Percentiles rank a stretch among this genome's conserved stretches.
Conservation (phyloP, 2,113 vertebrate genomes). For the Oreotrochilus melanogaster region DNA sequence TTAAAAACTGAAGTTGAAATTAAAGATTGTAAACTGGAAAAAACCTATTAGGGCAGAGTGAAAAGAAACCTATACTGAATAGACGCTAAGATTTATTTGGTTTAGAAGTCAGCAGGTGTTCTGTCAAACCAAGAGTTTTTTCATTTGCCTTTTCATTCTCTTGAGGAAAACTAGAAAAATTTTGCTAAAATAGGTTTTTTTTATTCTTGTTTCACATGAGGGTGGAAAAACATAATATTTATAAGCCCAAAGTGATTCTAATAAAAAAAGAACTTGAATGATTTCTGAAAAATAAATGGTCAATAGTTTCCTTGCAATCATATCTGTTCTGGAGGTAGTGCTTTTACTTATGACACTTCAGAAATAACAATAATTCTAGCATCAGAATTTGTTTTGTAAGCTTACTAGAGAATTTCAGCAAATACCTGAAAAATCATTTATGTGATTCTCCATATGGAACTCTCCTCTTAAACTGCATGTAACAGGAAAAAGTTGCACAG, state of each 20-base stretch:
- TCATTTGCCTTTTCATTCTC: not conserved
- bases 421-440: not conserved
- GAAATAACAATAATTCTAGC: not conserved
- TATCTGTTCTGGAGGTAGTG: not conserved
- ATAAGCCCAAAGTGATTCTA: not conserved
- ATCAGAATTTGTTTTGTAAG: not conserved
- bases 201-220: not conserved
- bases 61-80: not conserved
- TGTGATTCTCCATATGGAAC: not conserved
- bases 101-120: not conserved
- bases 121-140: not conserved
- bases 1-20: not conserved
- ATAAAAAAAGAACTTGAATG: not conserved
- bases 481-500: not conserved
- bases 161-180: not conserved
- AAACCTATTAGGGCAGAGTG: not conserved
- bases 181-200: not conserved
- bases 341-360: not conserved
- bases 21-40: not conserved
- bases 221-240: not conserved
- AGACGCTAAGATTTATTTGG: not conserved
- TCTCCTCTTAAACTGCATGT: not conserved
- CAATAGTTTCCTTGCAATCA: not conserved
- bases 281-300: not conserved
- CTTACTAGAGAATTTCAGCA: not conserved